Percentiles rank a stretch among this genome's conserved stretches.
These are phyloP conservation scores for Abramis brama DNA, from an alignment of 2,113 vertebrate genomes.

Conservation along the genomic window DNA sequence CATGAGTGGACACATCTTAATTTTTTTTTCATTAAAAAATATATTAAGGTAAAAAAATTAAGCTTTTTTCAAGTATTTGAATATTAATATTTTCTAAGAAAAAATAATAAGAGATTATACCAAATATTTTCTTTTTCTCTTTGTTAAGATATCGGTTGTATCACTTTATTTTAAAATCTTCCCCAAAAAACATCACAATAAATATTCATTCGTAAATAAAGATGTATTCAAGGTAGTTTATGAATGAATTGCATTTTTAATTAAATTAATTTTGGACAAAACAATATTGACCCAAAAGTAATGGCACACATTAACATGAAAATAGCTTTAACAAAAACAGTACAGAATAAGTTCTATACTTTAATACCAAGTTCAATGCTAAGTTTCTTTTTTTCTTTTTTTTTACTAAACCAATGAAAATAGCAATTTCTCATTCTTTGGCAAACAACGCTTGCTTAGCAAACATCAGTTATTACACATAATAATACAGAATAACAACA, in stretches of 20 bases:
- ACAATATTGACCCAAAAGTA: background rate
- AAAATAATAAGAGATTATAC: too few relatives aligned
- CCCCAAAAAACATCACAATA: background rate
- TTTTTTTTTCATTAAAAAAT: background rate
- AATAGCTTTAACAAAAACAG: background rate
- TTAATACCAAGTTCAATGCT: background rate
- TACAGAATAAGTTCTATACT: background rate
- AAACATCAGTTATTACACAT: background rate
- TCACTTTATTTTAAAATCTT: background rate
- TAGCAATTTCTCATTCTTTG: background rate
- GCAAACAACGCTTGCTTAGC: background rate
- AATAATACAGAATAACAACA: background rate
- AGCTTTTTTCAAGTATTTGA: background rate
- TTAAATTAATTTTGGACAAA: background rate
- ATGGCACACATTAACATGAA: background rate
- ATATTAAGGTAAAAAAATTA: background rate
- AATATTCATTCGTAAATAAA: background rate
- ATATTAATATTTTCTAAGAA: background rate
- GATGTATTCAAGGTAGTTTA: background rate
- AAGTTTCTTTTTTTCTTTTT: too few relatives aligned
- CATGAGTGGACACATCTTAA: too few relatives aligned
- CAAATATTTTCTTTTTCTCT: too few relatives aligned
- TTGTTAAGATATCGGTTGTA: background rate
- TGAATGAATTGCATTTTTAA: background rate
- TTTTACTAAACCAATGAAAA: too few relatives aligned